Conservation (phyloP, 1,140 invertebrate species). For the Goniozus legneri region DNA sequence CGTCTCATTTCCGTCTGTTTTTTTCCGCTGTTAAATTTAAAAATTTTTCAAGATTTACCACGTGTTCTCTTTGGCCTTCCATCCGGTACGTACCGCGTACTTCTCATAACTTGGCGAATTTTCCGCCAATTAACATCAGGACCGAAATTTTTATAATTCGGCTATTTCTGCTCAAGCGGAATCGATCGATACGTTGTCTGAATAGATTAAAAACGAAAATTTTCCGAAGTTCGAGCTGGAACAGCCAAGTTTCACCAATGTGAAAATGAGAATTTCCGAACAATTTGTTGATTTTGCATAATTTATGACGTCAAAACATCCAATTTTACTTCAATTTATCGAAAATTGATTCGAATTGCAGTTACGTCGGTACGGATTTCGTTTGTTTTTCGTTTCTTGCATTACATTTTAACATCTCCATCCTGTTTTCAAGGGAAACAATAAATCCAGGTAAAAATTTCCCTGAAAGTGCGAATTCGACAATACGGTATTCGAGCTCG, state of each 20-base stretch:
- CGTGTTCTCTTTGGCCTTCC: neutral
- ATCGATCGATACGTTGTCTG: neutral
- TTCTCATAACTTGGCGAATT: neutral
- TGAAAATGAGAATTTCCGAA: too few species aligned
- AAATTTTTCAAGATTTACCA: constrained; percentile 1
- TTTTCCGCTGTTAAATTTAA: neutral
- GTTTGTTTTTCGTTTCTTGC: too few species aligned
- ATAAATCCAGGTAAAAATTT: neutral
- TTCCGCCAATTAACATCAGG: neutral
- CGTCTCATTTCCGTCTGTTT: neutral
- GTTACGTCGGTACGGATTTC: too few species aligned
- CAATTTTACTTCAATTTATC: too few species aligned
- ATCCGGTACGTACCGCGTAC: neutral
- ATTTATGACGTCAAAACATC: too few species aligned
- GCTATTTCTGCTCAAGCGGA: neutral
- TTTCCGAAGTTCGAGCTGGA: too few species aligned
- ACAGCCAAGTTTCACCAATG: too few species aligned
- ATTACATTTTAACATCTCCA: too few species aligned
- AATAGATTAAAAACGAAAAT: neutral
- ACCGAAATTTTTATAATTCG: neutral
- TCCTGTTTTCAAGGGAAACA: neutral
- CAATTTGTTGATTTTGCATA: too few species aligned
- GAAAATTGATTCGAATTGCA: too few species aligned
- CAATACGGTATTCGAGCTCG: neutral
- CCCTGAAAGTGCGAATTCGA: neutral